A percentile compares a stretch with the other conserved stretches of the same genome.
Conservation (phyloP, 2,888 invertebrate genomes). For the Nymphalis polychloros region DNA sequence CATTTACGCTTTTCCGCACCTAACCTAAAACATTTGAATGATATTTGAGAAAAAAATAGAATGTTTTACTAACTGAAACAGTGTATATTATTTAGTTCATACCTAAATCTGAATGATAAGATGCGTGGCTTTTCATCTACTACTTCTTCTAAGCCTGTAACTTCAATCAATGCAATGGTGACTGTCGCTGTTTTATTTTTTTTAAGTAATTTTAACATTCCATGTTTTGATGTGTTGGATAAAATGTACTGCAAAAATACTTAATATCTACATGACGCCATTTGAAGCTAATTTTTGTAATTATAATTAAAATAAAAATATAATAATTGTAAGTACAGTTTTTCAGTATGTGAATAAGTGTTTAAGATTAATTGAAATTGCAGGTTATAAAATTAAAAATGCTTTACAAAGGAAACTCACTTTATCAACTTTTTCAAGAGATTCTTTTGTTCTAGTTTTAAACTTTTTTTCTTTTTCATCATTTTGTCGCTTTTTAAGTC, state of each 20-base stretch:
- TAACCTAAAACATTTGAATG: constrained; percentile 80
- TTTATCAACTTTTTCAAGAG: constrained; percentile 62
- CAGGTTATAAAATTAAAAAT: background rate
- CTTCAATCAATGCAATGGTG: constrained; percentile 96
- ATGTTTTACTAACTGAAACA: background rate
- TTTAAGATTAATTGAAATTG: too few species aligned
- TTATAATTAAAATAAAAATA: too few species aligned
- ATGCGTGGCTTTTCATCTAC: constrained; percentile 90
- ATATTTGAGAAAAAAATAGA: background rate
- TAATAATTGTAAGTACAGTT: too few species aligned
- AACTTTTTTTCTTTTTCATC: constrained; percentile 47
- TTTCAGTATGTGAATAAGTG: too few species aligned
- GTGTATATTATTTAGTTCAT: constrained; percentile 35
- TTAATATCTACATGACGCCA: constrained; percentile 7
- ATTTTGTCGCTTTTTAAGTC: constrained; percentile 53
- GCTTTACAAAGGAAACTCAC: constrained; percentile 35
- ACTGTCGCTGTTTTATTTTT: constrained; percentile 85
- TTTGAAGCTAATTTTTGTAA: too few species aligned
- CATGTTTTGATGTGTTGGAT: constrained; percentile 62
- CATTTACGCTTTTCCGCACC: constrained; percentile 98
- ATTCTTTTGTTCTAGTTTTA: constrained; percentile 54
- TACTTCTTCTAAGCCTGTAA: constrained; percentile 90
- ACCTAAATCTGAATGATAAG: constrained; percentile 95
- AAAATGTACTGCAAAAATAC: constrained; percentile 59
- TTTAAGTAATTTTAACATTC: constrained; percentile 49